Evolutionary conservation across 1,140 invertebrate species (phyloP), one percentile per base, ranked within the genome.

Genomic region (Cherax destructor): DNA sequence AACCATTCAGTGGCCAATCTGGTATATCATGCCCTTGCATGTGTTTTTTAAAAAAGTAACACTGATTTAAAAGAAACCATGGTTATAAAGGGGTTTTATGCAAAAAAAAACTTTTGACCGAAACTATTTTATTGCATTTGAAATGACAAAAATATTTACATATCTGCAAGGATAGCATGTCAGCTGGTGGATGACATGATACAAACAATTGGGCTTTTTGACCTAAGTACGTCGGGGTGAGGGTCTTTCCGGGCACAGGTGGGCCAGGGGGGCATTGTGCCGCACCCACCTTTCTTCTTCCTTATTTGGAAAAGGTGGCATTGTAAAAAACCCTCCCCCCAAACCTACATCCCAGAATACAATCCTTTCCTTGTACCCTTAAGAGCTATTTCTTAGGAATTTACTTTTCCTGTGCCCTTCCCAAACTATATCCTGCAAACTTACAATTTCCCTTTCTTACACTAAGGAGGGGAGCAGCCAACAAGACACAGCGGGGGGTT

Each of bases 121-220:
- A 91, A 91, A 91, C 90, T 91, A 91, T 91, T 91, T 91, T 91
- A 91, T 91, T 91, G 90, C 90, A 91, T 91, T 91, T 91, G 90
- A 91, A 91, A 91, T 91, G 90, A 91, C 90, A 91, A 91, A 84
- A 91, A 91, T 91, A 91, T 91, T 52, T 91, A 91, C 90, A 91
- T 91, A 91, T 91, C 90, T 91, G 90, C 90, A 91, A 86, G 85
- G 90, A 91, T 91, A 84, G 90, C 90, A 91, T 91, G 90, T 83
- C 90, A 91, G 90, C 90, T 74, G 84, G 80, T 86, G 78, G 79
- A 61, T 91, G 90, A 91, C 90, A 91, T 91, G 90, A 81, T 87
- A 91, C 84, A 85, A 85, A 91, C 77, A 78, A 91, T 61, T 83
- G n/a, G 90, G 87, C 84, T 91, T 89, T 91, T 84, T 91, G 90